These are phyloP conservation scores for Hyperoodon ampullatus DNA, from an alignment of 2,113 vertebrate genomes.

Conservation along the genomic window DNA sequence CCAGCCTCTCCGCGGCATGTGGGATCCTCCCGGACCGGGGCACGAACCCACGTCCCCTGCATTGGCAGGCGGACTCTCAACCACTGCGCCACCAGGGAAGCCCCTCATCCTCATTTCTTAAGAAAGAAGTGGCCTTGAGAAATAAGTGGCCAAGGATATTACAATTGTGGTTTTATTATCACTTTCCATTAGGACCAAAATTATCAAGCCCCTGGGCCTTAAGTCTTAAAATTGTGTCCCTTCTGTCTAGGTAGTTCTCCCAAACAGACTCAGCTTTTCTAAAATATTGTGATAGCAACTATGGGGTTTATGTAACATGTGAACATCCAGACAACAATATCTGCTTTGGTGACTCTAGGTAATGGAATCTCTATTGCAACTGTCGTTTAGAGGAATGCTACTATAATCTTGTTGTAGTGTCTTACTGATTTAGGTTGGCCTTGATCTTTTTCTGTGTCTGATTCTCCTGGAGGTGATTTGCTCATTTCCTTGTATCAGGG, in stretches of 20 bases:
- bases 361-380: background rate
- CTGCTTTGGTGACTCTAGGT: background rate
- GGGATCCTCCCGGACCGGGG: too few relatives aligned
- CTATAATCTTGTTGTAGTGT: background rate
- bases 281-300: background rate
- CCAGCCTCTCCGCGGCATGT: too few relatives aligned
- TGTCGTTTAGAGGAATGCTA: background rate
- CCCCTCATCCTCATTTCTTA: background rate
- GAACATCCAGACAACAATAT: background rate
- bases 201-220: background rate
- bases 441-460: background rate
- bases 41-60: too few relatives aligned
- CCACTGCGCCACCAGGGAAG: too few relatives aligned
- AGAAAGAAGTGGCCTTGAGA: background rate
- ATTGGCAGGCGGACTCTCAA: too few relatives aligned
- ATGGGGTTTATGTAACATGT: background rate
- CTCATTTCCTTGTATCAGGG: background rate
- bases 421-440: background rate
- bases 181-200: background rate
- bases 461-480: conserved; percentile 19
- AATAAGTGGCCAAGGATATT: background rate
- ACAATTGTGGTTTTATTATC: background rate
- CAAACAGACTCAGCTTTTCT: background rate
- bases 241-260: background rate
- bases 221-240: background rate